Base-by-base conservation (phyloP, 1,140 invertebrate species). In the Drosophila setifemur region DNA sequence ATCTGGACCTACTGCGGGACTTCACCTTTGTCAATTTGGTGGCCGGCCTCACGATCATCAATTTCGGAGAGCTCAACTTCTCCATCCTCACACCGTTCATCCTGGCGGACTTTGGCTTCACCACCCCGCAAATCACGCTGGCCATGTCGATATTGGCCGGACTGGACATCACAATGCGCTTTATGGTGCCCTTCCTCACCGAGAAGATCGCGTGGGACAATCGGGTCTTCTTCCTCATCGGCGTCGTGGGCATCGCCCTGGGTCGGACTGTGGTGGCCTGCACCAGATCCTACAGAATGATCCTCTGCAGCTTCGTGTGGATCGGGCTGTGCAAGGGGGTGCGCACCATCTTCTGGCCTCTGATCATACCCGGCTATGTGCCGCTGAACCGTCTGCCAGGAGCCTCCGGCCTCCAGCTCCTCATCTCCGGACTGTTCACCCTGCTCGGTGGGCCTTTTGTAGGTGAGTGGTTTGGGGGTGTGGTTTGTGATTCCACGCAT, bases 11-110 rank as follows among this genome's bases (percentile, higher is more conserved):
- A 11, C 73, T 95, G 37, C 91, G 92, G 66, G 94, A 95, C 83
- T 92, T 92, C 4, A 92, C 93, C 4, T 95, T 93, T 57, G 91
- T 94, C 1, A 95, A 94, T 74, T 91, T 95, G 11, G 93, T 94
- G 88, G 72, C 94, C 18, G 94, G 94, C 0, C 91, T 95, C 49
- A 94, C 93, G 1, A 89, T 95, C 5, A 94, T 94, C 1, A 92
- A 93, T 68, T 94, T 94, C 60, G 93, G 92, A 3, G 94, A 95
- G 88, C 79, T 95, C 1, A 95, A 95, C 81, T 95, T 95, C 85
- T 93, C 94, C 0, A 90, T 95, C 2, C 86, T 95, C 21, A 94
- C 93, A 1, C 94, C 94, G 2, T 94, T 95, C 40, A 94, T 95
- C 44, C 78, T 95, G 25, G 90, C 88, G 1, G 94, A 95, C 63